Percentiles rank a stretch among this genome's conserved stretches.
Evolutionary conservation across 1,140 invertebrate species (phyloP).

Genomic region (Teleopsis dalmanni): DNA sequence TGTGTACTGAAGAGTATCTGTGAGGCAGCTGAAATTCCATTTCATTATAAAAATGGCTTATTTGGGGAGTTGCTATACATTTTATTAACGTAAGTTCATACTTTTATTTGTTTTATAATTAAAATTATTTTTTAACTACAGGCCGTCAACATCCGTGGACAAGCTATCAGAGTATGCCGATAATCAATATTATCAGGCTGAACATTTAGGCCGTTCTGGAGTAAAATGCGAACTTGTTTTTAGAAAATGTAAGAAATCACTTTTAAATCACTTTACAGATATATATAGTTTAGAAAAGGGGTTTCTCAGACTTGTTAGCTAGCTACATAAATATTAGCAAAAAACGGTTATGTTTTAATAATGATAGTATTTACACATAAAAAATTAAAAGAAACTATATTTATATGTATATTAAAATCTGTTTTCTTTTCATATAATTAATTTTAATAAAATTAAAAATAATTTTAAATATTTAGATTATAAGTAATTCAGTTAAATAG

Average conservation of each 20-base stretch:
- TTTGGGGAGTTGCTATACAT: constrained; percentile 63
- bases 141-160: constrained; percentile 58
- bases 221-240: constrained; percentile 53
- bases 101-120: background rate
- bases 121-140: constrained; percentile 24
- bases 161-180: constrained; percentile 54
- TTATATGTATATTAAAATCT: too few species aligned
- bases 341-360: background rate
- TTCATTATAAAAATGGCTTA: constrained; percentile 56
- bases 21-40: constrained; percentile 60
- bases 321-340: background rate
- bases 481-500: too few species aligned
- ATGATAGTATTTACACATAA: background rate
- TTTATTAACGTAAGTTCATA: constrained; percentile 56
- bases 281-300: constrained; percentile 10
- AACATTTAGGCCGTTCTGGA: constrained; percentile 52
- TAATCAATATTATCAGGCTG: constrained; percentile 62
- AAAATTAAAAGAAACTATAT: too few species aligned
- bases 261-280: constrained; percentile 54
- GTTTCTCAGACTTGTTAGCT: background rate
- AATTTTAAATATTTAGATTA: too few species aligned
- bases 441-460: too few species aligned
- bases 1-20: constrained; percentile 69
- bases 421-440: too few species aligned
- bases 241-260: constrained; percentile 54